Percentiles rank a stretch among this genome's conserved stretches.
Conservation (phyloP, 2,113 vertebrate species). For the Spea multiplicata region DNA sequence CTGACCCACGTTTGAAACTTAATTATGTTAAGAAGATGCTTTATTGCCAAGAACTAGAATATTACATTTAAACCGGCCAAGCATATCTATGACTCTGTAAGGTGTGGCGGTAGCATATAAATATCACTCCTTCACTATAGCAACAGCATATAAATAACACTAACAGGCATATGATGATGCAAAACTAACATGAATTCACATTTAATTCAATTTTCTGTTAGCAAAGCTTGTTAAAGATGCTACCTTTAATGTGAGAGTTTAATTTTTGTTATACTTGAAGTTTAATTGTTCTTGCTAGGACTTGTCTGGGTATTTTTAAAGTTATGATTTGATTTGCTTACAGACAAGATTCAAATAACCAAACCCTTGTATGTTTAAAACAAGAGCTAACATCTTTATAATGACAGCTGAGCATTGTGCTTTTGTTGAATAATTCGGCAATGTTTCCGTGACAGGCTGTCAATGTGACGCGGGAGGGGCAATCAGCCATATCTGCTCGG, state of each 20-base stretch:
- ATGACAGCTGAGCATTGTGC: background rate
- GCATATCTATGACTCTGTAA: too few relatives aligned
- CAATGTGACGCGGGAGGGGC: constrained; percentile 83
- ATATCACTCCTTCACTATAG: too few relatives aligned
- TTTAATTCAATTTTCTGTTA: too few relatives aligned
- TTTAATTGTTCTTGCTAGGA: background rate
- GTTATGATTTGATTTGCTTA: background rate
- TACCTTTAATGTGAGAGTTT: background rate
- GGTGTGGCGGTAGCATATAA: too few relatives aligned
- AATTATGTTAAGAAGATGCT: too few relatives aligned
- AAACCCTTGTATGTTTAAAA: background rate
- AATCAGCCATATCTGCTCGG: constrained; percentile 61
- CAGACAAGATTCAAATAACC: background rate
- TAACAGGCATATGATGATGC: too few relatives aligned
- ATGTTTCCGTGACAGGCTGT: constrained; percentile 69
- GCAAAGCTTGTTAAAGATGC: background rate
- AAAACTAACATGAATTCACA: too few relatives aligned
- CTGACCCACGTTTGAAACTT: too few relatives aligned
- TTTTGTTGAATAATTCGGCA: background rate
- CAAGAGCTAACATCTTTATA: background rate
- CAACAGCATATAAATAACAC: too few relatives aligned
- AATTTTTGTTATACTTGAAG: background rate
- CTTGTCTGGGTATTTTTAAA: background rate
- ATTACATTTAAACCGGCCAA: too few relatives aligned
- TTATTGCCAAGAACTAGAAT: too few relatives aligned